Evolutionary conservation across 2,113 vertebrate species (phyloP), one percentile per base, ranked within the genome.

Genomic region (Forbesichthys papilliferus): DNA sequence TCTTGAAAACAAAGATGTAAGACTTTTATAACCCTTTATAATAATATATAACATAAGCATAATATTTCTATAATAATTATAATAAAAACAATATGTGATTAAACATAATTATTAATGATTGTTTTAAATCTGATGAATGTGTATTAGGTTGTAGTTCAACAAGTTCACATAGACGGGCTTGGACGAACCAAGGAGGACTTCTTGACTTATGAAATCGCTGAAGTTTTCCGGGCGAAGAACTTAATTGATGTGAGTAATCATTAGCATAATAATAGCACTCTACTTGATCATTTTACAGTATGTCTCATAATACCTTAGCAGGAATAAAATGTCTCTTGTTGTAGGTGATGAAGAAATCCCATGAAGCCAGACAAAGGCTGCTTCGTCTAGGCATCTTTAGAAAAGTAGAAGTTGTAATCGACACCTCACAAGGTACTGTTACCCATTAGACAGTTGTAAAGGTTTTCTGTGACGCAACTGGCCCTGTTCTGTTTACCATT

Each of bases 351-450:
- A 93, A 92, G 48, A 96, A 90, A 66, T 96, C 96, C 0, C 97
- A 99, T 0, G 95, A 98, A 85, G 96, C 96, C 68, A 93, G 98
- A 57, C 95, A 97, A 76, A 96, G 91, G 63, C 83, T 99, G 54
- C 93, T 99, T n/a, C 96, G 95, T 8, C 87, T 99, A 0, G 98
- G 98, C 6, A 96, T 99, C 79, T 99, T 99, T 64, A 91, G 95
- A 54, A 94, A 96, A 63, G 97, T 99, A 2, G 96, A 98, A 7
- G 98, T 98, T 49, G 88, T 99, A 67, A 98, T 99, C 1, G 98
- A 99, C 76, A 97, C 95, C 0, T 95, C 95, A 66, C 92, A 93
- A 85, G 97, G 97, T 98, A 87, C 11, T 4, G 53, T 36, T 20
- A 51, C 16, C 9, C 20, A 5, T 33, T 62, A 10, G 42, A 18